Base-by-base conservation (phyloP, 2,888 invertebrate species). In the Anticlea derivata region DNA sequence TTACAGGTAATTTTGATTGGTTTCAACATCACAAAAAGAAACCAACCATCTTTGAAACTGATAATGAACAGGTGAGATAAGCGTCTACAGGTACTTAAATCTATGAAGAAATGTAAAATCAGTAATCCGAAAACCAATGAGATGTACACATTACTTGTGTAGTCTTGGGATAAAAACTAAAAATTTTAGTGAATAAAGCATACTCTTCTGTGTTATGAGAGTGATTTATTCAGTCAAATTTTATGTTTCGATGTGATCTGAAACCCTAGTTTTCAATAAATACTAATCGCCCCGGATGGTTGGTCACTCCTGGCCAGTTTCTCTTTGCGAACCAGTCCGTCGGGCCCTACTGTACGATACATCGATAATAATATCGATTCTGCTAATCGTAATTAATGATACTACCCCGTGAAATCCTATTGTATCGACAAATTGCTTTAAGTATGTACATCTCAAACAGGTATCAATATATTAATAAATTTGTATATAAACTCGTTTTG, bases 371-470 rank as follows among this genome's bases (percentile, higher is more conserved):
- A 73, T 80, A 83, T 83, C 82, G 80, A 81, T 81, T 78, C 80
- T 76, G 69, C 78, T 77, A 80, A 82, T 80, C 77, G 80, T 83
- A 84, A 88, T 87, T 86, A 87, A 86, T 80, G 79, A 80, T 75
- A 74, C 70, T 61, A 70, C 74, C 71, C 80, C 75, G 79, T 82
- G 83, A 83, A 86, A 85, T 82, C 79, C 77, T 81, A 83, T 83
- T 81, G 84, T 78, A 75, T 78, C 78, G 73, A 81, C 81, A 79
- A 83, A 83, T 82, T 73, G 74, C 71, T 80, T 71, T n/a, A n/a
- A 54, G 61, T 65, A 67, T 68, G 7, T 68, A 81, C 81, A 75
- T 64, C 62, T 80, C 58, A 57, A 58, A 2, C 34, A 20, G 4
- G 5, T 22, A 5, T n/a, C 13, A 11, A 17, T 17, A 4, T 17